Evolutionary conservation across 2,797 vertebrate species (phyloP), one percentile per base, ranked within the genome.

Genomic region (Brachyalestes nurse): DNA sequence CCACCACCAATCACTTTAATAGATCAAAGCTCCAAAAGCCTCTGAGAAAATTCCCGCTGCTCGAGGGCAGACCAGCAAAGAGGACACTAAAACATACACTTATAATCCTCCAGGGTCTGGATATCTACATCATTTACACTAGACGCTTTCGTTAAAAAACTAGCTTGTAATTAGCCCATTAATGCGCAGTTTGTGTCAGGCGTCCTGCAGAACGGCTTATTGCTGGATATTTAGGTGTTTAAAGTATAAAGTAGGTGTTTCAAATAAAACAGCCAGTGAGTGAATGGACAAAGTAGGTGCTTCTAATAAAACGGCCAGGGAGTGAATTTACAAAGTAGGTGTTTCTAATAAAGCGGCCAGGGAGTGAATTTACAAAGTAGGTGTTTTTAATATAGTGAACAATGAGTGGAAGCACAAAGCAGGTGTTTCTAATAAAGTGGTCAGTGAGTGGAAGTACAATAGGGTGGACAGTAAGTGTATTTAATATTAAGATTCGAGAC

Each of bases 1-100:
- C 4, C 40, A 69, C 53, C 61, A 57, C 72, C 78, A 49, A 61
- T 74, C 78, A 58, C 62, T 69, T 65, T 74, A 80, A 80, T 57
- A 47, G 49, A 74, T 42, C 65, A 67, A 74, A 80, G 38, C 61
- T 73, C 49, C 53, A 40, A 62, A 78, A 71, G 61, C 71, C 60
- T 65, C 34, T 8, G 69, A 65, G 42, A 62, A 28, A 79, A 72
- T 45, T 25, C 69, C 28, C n/a, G 19, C 47, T 6, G 28, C 19
- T 34, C n/a, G 40, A 55, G 16, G 73, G 47, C 45, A 71, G 23
- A 71, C 38, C 47, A 71, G 42, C 45, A 79, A 55, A 78, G 49
- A 53, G 23, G 58, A 25, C 28, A 6, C 34, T 70, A 17, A 21
- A n/a, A n/a, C 62, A 21, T 71, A 16, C 19, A 14, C 21, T 71